These are phyloP conservation scores for Caenorhabditis parvicauda DNA, from an alignment of 2,888 invertebrate genomes.

Conservation along the genomic window DNA sequence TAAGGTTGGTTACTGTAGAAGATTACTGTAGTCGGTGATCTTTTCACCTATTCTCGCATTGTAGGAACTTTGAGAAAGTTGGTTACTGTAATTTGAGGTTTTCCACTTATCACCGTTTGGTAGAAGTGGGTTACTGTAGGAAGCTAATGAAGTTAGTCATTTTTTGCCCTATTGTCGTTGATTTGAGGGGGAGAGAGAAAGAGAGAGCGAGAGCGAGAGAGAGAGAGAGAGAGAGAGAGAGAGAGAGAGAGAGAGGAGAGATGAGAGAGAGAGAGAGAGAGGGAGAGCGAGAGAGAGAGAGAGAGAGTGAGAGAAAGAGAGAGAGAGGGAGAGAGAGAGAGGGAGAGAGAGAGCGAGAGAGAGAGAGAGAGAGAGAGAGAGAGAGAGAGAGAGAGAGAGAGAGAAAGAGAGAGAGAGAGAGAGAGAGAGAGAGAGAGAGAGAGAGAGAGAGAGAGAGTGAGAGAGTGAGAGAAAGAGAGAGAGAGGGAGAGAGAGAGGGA, in stretches of 20 bases:
- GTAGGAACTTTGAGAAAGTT: conserved; percentile 5
- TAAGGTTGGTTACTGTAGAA: too few relatives aligned
- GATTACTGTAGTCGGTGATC: too few relatives aligned
- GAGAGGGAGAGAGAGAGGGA: not conserved
- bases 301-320: not conserved
- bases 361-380: conserved; percentile 18
- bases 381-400: too few relatives aligned
- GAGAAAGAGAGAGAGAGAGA: too few relatives aligned
- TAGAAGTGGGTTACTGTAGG: too few relatives aligned
- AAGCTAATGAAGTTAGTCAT: conserved; percentile 2
- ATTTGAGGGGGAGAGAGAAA: conserved; percentile 7
- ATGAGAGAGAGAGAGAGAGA: not conserved
- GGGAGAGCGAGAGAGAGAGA: not conserved
- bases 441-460: too few relatives aligned
- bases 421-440: too few relatives aligned
- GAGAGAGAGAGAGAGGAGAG: not conserved
- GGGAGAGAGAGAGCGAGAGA: conserved; percentile 7
- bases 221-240: not conserved
- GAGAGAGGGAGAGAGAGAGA: conserved; percentile 1
- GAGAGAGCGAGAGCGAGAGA: not conserved
- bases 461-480: too few relatives aligned
- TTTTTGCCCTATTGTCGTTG: too few relatives aligned
- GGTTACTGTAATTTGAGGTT: too few relatives aligned
- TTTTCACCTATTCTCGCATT: conserved; percentile 6
- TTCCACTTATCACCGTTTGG: too few relatives aligned